Percentiles rank a stretch among this genome's conserved stretches.
phyloP scores from a whole-genome alignment of 2,888 invertebrate species.

The Cosmia pyralina region DNA sequence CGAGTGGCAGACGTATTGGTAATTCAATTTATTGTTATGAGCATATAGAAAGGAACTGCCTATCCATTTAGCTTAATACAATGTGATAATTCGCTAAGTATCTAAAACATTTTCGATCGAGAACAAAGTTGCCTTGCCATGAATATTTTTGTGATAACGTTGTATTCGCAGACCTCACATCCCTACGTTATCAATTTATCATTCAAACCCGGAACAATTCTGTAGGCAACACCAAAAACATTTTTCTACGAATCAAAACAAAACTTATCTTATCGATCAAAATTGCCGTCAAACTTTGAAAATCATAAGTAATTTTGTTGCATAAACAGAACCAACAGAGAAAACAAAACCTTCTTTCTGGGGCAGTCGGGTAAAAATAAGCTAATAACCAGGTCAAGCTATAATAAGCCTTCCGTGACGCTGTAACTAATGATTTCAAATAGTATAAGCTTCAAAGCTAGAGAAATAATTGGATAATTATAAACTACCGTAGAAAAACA shows the following conservation, averaged over 20 bases:
- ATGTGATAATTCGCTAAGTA: not conserved
- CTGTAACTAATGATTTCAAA: slow-evolving; percentile 55
- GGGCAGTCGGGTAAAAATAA: slow-evolving; percentile 7
- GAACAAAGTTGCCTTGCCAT: not conserved
- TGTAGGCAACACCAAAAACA: not conserved
- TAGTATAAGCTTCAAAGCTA: slow-evolving; percentile 35
- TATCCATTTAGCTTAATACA: not conserved
- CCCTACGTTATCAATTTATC: not conserved
- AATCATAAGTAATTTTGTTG: slow-evolving; percentile 4
- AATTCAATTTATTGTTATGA: slow-evolving; percentile 7
- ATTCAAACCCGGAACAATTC: not conserved
- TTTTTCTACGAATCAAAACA: not conserved
- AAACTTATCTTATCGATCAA: not conserved
- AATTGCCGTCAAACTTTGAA: not conserved
- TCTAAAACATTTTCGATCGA: not conserved
- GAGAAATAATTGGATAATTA: slow-evolving; percentile 56
- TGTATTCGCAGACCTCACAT: not conserved
- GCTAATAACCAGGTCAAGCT: slow-evolving; percentile 41
- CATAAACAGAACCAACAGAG: not conserved
- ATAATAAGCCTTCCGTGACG: slow-evolving; percentile 58
- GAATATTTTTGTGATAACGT: not conserved
- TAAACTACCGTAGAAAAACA: slow-evolving; percentile 44
- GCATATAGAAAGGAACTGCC: not conserved
- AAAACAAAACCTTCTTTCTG: slow-evolving; percentile 7
- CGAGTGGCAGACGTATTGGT: not conserved